Evolutionary conservation across 2,888 invertebrate species (phyloP), one percentile per base, ranked within the genome.

Genomic region (Tenthredo distinguenda): DNA sequence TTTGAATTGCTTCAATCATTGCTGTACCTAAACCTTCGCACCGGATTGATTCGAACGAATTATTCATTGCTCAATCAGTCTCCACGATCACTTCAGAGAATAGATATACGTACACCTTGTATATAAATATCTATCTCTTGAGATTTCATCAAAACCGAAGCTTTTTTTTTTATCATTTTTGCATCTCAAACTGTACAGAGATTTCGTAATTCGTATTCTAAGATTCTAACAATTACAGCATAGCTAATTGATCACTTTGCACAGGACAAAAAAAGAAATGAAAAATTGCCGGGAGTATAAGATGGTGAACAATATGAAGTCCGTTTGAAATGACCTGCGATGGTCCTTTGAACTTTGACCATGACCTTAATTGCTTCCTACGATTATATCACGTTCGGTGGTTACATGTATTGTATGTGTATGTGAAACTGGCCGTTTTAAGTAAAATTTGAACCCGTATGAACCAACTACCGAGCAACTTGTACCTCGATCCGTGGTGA

Each of bases 201-300:
- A n/a, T 50, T 50, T 50, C 18, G 18, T 50, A 50, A 62, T 26
- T n/a, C 62, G 10, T 62, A 26, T 21, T 62, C 6, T 9, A 62
- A 62, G 26, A 26, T 10, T 9, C 5, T 10, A 26, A 26, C 12
- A 26, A 62, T 62, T 62, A n/a, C 9, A 10, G 21, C 7, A 26
- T 26, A 9, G 26, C 62, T 26, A 62, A 62, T 62, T 62, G 26
- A 62, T 62, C 62, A 62, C 62, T 26, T 10, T 62, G 62, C 4
- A 62, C 84, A 68, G 84, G 76, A 84, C 74, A 71, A 31, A 62
- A 74, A 86, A 84, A 86, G 87, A 84, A 88, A 87, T 86, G 79
- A 87, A 87, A 89, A 87, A 87, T 68, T 71, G 15, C 37, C 7
- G 7, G 18, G 37, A 37, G 18, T 34, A 26, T 55, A 26, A 58